A percentile compares a stretch with the other conserved stretches of the same genome.
Conservation (phyloP, 2,888 invertebrate genomes). For the Auanema sp. region DNA sequence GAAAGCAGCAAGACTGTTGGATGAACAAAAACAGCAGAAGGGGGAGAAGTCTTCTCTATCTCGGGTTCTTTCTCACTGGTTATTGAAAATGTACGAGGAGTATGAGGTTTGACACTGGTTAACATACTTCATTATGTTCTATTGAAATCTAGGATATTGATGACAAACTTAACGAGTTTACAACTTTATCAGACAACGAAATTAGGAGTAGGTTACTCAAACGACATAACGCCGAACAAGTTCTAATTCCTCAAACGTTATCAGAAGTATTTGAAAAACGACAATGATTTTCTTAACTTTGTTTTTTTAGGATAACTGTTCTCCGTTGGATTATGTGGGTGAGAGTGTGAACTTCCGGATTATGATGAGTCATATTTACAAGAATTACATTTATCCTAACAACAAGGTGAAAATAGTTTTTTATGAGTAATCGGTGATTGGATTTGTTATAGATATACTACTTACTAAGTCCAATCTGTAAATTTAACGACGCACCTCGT, state of each 20-base stretch:
- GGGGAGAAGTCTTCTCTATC: slow-evolving; percentile 20
- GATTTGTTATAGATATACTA: slow-evolving; percentile 17
- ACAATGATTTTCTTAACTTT: not conserved
- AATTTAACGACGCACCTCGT: slow-evolving; percentile 8
- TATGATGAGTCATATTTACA: slow-evolving; percentile 42
- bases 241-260: too few relatives aligned
- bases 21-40: slow-evolving; percentile 20
- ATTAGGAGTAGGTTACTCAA: not conserved
- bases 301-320: slow-evolving; percentile 38
- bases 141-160: not conserved
- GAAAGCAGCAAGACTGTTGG: slow-evolving; percentile 20
- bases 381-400: slow-evolving; percentile 40
- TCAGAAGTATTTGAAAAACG: not conserved
- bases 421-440: not conserved
- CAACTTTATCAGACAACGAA: not conserved
- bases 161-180: not conserved
- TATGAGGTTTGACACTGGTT: slow-evolving; percentile 9
- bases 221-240: too few relatives aligned
- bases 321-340: slow-evolving; percentile 33
- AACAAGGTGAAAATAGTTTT: slow-evolving; percentile 14
- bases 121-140: not conserved
- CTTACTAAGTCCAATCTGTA: slow-evolving; percentile 32
- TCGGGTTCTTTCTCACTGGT: slow-evolving; percentile 15
- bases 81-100: slow-evolving; percentile 21
- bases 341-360: slow-evolving; percentile 38